A percentile compares a stretch with the other conserved stretches of the same genome.
Conservation (phyloP, 2,888 invertebrate species). For the Standfussiana lucernea region DNA sequence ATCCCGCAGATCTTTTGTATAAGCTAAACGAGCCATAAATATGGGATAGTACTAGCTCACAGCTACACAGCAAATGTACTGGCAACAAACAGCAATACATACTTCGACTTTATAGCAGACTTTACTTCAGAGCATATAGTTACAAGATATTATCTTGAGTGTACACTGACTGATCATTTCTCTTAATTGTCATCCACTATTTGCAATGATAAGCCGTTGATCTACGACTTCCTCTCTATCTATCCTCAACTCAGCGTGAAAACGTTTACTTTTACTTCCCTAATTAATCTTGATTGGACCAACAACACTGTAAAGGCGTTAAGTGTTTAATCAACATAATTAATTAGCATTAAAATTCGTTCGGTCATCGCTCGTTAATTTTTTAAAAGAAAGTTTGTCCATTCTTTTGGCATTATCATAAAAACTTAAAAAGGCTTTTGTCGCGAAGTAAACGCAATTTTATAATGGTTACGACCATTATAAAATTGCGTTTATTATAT, state of each 20-base stretch:
- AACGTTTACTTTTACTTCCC: conserved; percentile 38
- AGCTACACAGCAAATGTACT: conserved; percentile 2
- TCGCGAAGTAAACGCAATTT: conserved; percentile 34
- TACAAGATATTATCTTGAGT: conserved; percentile 1
- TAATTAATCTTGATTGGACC: conserved; percentile 42
- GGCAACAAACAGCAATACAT: neutral
- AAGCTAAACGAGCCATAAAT: conserved; percentile 46
- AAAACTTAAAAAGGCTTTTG: conserved; percentile 24
- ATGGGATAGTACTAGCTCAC: conserved; percentile 20
- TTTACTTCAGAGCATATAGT: neutral
- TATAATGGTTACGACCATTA: too few species aligned
- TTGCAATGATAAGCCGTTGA: conserved; percentile 25
- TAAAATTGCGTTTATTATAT: too few species aligned
- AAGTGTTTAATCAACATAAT: conserved; percentile 57
- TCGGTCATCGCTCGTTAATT: conserved; percentile 62
- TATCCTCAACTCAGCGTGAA: conserved; percentile 10
- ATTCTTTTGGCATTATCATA: conserved; percentile 30
- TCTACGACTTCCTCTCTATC: conserved; percentile 36
- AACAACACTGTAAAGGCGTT: conserved; percentile 19
- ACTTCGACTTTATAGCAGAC: conserved; percentile 7
- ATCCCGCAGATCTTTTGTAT: conserved; percentile 36
- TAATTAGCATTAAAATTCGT: conserved; percentile 52
- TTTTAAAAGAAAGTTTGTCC: conserved; percentile 48
- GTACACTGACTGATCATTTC: conserved; percentile 16
- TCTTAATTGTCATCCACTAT: conserved; percentile 36